These are phyloP conservation scores for Glandiceps talaboti DNA, from an alignment of 53 echinoderm and acorn worm species.

Conservation along the genomic window DNA sequence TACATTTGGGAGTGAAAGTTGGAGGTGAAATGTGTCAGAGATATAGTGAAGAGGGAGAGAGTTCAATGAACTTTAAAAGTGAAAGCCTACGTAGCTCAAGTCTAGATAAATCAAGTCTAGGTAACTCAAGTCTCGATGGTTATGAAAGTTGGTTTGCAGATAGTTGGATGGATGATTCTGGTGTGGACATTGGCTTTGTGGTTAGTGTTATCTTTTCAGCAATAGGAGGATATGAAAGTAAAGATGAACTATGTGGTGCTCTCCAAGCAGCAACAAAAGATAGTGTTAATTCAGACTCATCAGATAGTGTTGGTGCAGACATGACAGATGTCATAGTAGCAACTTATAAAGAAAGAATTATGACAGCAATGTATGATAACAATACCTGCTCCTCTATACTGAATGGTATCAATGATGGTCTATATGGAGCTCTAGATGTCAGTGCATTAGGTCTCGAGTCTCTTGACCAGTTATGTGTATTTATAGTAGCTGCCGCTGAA, in stretches of 20 bases:
- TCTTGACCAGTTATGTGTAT: not conserved
- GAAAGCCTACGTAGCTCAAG: too few relatives aligned
- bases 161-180: not conserved
- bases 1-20: too few relatives aligned
- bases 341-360: not conserved
- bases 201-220: constrained; percentile 1
- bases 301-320: constrained; percentile 1
- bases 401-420: not conserved
- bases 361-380: not conserved
- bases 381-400: not conserved
- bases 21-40: too few relatives aligned
- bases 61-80: too few relatives aligned
- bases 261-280: not conserved
- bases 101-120: too few relatives aligned
- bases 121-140: not conserved
- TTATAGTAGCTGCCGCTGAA: too few relatives aligned
- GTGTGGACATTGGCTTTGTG: not conserved
- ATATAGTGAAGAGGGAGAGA: too few relatives aligned
- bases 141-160: constrained; percentile 6
- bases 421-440: not conserved
- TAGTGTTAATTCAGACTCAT: not conserved
- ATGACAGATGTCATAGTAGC: constrained; percentile 8
- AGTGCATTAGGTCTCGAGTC: not conserved
- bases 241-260: constrained; percentile 3
- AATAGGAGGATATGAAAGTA: constrained; percentile 11